A percentile compares a stretch with the other conserved stretches of the same genome.
Evolutionary conservation across 2,888 invertebrate genomes (phyloP).

Genomic region (Drosophila ezoana): DNA sequence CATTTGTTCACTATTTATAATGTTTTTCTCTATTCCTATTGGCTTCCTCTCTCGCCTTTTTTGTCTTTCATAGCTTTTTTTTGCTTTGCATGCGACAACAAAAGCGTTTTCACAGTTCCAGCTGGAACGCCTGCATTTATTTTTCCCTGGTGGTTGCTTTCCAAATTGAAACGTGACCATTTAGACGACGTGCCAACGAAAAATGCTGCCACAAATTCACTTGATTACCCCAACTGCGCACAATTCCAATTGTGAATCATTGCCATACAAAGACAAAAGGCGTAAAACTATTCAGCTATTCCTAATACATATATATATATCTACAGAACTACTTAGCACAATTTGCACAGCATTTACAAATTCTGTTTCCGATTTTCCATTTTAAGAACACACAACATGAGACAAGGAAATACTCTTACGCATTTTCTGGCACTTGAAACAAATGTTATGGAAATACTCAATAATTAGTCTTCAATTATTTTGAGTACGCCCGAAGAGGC

Average conservation of each 20-base stretch:
- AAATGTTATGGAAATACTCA: conserved; percentile 50
- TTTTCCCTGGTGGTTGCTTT: conserved; percentile 20
- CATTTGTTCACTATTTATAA: too few species aligned
- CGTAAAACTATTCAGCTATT: conserved; percentile 13
- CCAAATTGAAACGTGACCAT: conserved; percentile 55
- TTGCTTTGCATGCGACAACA: conserved; percentile 6
- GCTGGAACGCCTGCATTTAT: conserved; percentile 2
- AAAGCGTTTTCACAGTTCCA: not conserved
- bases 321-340: conserved; percentile 44
- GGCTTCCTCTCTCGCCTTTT: not conserved
- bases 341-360: conserved; percentile 45
- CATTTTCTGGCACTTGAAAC: conserved; percentile 66
- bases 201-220: conserved; percentile 17
- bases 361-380: conserved; percentile 24
- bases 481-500: conserved; percentile 4
- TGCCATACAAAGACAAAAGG: conserved; percentile 3
- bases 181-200: conserved; percentile 42
- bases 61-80: not conserved
- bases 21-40: not conserved
- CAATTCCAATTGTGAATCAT: conserved; percentile 9
- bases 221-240: conserved; percentile 1
- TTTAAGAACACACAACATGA: conserved; percentile 8
- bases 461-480: conserved; percentile 46
- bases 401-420: conserved; percentile 33
- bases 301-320: not conserved